Base-by-base conservation (phyloP, 2,888 invertebrate species). In the Chrysopilus asiliformis region DNA sequence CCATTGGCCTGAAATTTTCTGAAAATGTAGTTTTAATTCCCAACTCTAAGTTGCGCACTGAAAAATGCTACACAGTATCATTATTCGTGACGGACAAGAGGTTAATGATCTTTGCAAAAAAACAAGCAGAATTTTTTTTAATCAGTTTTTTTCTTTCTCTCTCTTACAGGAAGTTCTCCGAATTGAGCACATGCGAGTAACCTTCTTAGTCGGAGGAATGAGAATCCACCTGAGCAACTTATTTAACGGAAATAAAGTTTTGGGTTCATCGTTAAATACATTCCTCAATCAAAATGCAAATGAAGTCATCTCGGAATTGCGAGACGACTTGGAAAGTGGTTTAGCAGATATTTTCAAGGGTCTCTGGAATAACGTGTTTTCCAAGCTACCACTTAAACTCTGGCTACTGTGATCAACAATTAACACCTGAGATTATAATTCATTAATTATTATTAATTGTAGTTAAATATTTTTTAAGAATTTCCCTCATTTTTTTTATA, bases 201-300 rank as follows among this genome's bases (percentile, higher is more conserved):
- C 65, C 24, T 74, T 74, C 47, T 60, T 58, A 30, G 64, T 74
- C 36, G 64, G 67, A 9, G 57, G 58, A 4, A 67, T 73, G 60
- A 64, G 67, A 12, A 65, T 72, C 15, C 65, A 69, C 42, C 54
- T 74, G 14, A 64, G 66, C 33, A 72, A 74, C 54, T 60, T 74
- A 8, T 74, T 75, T 51, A 74, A 74, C 50, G 74, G 74, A 31
- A 74, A 75, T 48, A 68, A 70, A 52, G 64, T 73, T 41, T 56
- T 75, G 45, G 72, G 71, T 2, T 62, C 67, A 35, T 72, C 72
- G 1, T 67, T 74, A 10, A 72, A 73, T 44, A 56, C 61, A 3
- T 72, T 73, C 48, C 53, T 74, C 1, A 74, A 74, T 53, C 68
- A 72, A 50, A 70, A 73, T 50, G 67, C 68, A 3, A 57, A 68